Evolutionary conservation across 2,113 vertebrate species (phyloP), one percentile per base, ranked within the genome.

Genomic region (Hippocampus barbouri): DNA sequence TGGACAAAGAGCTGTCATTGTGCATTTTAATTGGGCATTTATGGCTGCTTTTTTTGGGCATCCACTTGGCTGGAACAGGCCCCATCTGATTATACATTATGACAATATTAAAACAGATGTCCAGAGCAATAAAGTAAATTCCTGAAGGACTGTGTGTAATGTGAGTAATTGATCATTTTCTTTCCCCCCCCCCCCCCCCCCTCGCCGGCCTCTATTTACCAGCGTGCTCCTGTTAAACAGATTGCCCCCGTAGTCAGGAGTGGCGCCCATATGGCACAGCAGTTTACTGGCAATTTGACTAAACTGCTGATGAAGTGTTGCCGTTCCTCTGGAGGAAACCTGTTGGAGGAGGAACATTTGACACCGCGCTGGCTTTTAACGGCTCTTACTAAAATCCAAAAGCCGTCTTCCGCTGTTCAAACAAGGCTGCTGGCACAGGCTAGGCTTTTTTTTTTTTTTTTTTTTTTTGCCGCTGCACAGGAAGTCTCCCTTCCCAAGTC

Each of bases 31-130:
- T 95, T 96, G 93, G 93, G 93, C 94, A 94, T 97, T 98, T 94
- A 96, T 93, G 92, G 94, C 95, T 93, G 92, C 92, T 93, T 95
- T 93, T 95, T 95, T 95, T 93, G 92, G 93, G 94, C 93, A 87
- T 93, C 93, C 92, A 93, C 95, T 98, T 95, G 94, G 95, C 95
- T 92, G 93, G 91, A 94, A 90, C 82, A 84, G 94, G 91, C 94
- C 95, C 94, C 94, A 92, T 95, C 96, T 96, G 96, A 97, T 96
- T 97, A 97, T 94, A 96, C 95, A 98, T 97, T 96, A 97, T 95
- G 96, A 97, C 97, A 98, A 96, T 96, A 94, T 95, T 94, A 94
- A 95, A 98, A 97, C 97, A 99, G 97, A 99, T 99, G 97, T 98
- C 96, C 94, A 94, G 94, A 95, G 94, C 95, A 95, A 96, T 97